A percentile compares a stretch with the other conserved stretches of the same genome.
These are phyloP conservation scores for Diabrotica balteata DNA, from an alignment of 2,888 invertebrate genomes.

Conservation along the genomic window DNA sequence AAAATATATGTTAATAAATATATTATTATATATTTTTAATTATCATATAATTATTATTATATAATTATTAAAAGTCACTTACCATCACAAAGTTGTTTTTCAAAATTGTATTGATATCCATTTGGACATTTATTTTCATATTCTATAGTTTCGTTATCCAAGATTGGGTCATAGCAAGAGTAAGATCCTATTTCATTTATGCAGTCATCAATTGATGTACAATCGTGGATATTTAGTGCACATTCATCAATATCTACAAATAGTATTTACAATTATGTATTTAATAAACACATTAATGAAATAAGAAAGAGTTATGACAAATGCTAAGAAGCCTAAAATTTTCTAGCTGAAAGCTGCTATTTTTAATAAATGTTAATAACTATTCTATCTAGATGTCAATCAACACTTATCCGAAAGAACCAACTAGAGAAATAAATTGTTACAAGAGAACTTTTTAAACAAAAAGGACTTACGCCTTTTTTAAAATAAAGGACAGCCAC, in stretches of 20 bases:
- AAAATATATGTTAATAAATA: not conserved
- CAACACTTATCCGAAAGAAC: too few relatives aligned
- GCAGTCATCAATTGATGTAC: constrained; percentile 61
- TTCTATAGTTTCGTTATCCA: constrained; percentile 45
- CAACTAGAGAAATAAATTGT: too few relatives aligned
- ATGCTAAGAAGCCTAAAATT: not conserved
- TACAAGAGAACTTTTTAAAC: too few relatives aligned
- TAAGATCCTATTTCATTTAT: constrained; percentile 66
- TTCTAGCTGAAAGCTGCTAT: too few relatives aligned
- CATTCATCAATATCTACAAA: constrained; percentile 70
- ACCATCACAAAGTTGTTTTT: constrained; percentile 66
- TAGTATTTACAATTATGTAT: not conserved
- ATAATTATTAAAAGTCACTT: constrained; percentile 23
- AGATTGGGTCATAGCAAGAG: constrained; percentile 59
- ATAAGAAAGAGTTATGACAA: too few relatives aligned
- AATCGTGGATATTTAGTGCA: constrained; percentile 60
- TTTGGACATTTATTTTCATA: constrained; percentile 61
- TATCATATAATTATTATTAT: too few relatives aligned
- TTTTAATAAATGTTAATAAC: too few relatives aligned
- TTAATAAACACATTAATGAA: too few relatives aligned
- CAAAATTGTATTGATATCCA: constrained; percentile 66
- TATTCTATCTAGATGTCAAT: too few relatives aligned
- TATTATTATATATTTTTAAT: too few relatives aligned
- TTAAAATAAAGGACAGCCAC: too few relatives aligned
- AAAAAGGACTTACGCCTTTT: too few relatives aligned